Conservation (phyloP, 2,888 invertebrate genomes). For the Heliconius cydno region DNA sequence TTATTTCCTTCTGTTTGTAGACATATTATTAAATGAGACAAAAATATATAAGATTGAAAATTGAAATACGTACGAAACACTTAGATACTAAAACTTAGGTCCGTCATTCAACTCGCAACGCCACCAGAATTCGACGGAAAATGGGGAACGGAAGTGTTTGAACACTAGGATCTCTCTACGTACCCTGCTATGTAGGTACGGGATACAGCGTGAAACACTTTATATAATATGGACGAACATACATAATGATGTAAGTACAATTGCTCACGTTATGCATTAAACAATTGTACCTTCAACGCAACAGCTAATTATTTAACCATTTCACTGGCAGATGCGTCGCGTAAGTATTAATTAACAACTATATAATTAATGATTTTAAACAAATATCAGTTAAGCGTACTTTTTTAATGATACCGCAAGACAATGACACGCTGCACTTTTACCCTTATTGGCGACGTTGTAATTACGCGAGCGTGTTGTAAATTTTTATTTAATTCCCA, state of each 20-base stretch:
- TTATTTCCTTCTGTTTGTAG: background rate
- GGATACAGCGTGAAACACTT: no score
- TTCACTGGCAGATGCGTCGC: conserved; percentile 76
- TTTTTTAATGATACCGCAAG: conserved; percentile 71
- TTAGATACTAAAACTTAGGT: background rate
- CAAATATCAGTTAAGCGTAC: conserved; percentile 79
- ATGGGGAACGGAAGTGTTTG: no score
- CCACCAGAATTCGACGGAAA: no score
- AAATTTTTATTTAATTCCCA: background rate
- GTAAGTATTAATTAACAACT: conserved; percentile 77
- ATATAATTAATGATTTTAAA: conserved; percentile 80
- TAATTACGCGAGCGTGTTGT: conserved; percentile 44
- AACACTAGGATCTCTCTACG: no score
- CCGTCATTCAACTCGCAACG: no score
- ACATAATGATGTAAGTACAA: background rate
- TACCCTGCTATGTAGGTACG: no score
- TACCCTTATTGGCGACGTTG: conserved; percentile 48
- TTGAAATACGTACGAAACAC: background rate
- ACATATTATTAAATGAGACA: background rate
- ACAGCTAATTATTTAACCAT: conserved; percentile 55
- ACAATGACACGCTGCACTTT: conserved; percentile 64
- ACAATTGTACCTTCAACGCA: conserved; percentile 64
- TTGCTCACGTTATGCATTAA: conserved; percentile 67
- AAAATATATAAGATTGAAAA: background rate
- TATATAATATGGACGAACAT: background rate